Conservation (phyloP, 2,888 invertebrate species). For the Gari tellinella region DNA sequence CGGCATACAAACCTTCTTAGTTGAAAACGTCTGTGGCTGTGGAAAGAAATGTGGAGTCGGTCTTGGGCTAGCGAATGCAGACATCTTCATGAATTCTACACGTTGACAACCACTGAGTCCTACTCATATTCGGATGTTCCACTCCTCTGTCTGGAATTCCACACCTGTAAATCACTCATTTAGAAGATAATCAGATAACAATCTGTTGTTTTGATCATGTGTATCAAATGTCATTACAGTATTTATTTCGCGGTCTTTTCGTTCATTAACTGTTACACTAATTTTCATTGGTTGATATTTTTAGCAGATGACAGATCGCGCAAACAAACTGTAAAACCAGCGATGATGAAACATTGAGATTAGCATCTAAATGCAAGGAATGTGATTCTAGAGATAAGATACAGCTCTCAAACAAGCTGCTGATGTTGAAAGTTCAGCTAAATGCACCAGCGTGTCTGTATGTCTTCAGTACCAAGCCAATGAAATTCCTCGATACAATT, state of each 20-base stretch:
- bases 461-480: too few species aligned
- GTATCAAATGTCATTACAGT: too few species aligned
- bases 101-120: neutral
- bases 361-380: too few species aligned
- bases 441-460: too few species aligned
- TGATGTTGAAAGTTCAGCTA: too few species aligned
- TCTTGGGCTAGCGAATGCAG: constrained; percentile 74
- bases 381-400: too few species aligned
- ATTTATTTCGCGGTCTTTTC: constrained; percentile 59
- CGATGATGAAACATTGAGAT: too few species aligned
- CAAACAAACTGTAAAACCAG: too few species aligned
- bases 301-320: too few species aligned
- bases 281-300: constrained; percentile 51
- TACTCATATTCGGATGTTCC: neutral
- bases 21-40: constrained; percentile 79
- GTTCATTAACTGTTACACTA: constrained; percentile 25
- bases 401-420: too few species aligned
- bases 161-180: neutral
- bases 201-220: too few species aligned
- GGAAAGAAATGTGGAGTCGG: constrained; percentile 80
- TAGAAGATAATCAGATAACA: neutral
- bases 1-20: constrained; percentile 75
- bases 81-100: constrained; percentile 43
- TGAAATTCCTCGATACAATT: too few species aligned
- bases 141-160: neutral